A percentile compares a stretch with the other conserved stretches of the same genome.
phyloP scores from a whole-genome alignment of 2,888 invertebrate genomes.

The Spodoptera littoralis region DNA sequence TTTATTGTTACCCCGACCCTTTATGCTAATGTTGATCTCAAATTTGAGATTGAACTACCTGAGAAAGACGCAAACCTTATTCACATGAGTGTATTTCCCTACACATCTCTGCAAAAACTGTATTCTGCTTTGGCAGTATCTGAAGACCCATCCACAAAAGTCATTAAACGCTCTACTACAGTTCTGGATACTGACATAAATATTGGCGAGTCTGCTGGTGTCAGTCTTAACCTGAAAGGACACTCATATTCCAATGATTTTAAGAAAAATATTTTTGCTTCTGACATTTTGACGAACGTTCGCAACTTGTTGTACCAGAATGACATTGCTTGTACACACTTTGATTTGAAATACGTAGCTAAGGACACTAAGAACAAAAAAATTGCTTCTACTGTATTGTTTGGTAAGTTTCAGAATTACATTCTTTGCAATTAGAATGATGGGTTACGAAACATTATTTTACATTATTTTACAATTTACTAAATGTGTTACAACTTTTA shows the following conservation, averaged over 20 bases:
- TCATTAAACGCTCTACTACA: slow-evolving; percentile 72
- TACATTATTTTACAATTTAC: too few relatives aligned
- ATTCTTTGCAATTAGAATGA: too few relatives aligned
- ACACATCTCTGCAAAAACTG: slow-evolving; percentile 88
- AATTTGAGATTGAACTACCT: slow-evolving; percentile 82
- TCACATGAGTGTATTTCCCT: slow-evolving; percentile 90
- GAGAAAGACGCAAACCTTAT: slow-evolving; percentile 85
- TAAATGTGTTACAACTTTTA: not conserved
- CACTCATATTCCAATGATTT: slow-evolving; percentile 85
- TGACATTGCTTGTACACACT: slow-evolving; percentile 82
- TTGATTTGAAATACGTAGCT: slow-evolving; percentile 84
- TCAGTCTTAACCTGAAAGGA: slow-evolving; percentile 85
- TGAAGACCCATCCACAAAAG: slow-evolving; percentile 79
- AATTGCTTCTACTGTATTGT: slow-evolving; percentile 73
- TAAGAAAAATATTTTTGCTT: slow-evolving; percentile 66
- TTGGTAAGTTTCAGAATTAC: slow-evolving; percentile 64
- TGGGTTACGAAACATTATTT: too few relatives aligned
- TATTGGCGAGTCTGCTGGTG: slow-evolving; percentile 85
- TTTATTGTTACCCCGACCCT: slow-evolving; percentile 53
- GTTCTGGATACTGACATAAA: slow-evolving; percentile 68
- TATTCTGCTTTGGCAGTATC: slow-evolving; percentile 84
- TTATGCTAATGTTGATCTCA: slow-evolving; percentile 77
- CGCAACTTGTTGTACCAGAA: slow-evolving; percentile 68
- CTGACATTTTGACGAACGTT: slow-evolving; percentile 61
- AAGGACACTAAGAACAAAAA: slow-evolving; percentile 80